Conservation (phyloP, 2,797 vertebrate species). For the Babyrousa celebensis region DNA sequence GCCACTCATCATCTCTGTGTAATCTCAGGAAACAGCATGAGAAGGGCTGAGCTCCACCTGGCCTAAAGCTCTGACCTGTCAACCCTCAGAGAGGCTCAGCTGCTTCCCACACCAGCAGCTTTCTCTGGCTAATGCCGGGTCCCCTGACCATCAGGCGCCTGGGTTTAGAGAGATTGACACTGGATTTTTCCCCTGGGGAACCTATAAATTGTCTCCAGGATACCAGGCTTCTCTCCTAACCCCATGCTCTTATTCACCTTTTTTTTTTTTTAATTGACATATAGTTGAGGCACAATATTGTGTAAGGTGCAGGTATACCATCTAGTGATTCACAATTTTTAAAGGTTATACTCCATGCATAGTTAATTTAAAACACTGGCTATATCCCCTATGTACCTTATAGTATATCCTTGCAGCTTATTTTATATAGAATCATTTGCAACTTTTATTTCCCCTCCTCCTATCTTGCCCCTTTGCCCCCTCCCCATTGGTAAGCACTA, state of each 20-base stretch:
- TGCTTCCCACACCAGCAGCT: neutral
- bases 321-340: neutral
- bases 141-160: neutral
- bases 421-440: neutral
- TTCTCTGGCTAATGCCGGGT: slow-evolving; percentile 34
- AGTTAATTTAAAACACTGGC: neutral
- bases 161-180: slow-evolving; percentile 36
- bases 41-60: neutral
- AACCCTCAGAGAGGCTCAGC: neutral
- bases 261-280: neutral
- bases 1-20: neutral
- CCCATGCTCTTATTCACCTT: neutral
- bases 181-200: slow-evolving; percentile 23
- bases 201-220: slow-evolving; percentile 72
- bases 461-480: neutral
- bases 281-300: neutral
- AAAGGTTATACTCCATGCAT: neutral
- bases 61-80: neutral
- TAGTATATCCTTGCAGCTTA: neutral
- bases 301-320: neutral
- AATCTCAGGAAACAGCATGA: neutral
- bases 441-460: neutral
- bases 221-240: slow-evolving; percentile 64
- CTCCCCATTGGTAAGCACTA: neutral
- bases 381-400: neutral